Evolutionary conservation across 2,113 vertebrate genomes (phyloP), one percentile per base, ranked within the genome.

Genomic region (Uropsilus gracilis): DNA sequence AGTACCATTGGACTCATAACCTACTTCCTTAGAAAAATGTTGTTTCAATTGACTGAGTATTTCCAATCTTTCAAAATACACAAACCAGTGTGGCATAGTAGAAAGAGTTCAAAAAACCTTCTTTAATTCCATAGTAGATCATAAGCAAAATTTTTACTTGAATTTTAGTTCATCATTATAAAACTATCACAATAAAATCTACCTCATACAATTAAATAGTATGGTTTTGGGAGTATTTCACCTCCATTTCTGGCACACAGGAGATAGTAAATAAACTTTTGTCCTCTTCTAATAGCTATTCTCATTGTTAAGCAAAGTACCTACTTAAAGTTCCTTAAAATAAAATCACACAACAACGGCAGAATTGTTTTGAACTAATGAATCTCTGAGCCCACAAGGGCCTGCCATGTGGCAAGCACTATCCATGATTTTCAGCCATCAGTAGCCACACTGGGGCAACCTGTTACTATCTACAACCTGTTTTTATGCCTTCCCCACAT

Each of bases 281-380:
- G n/a, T 77, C 55, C 44, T 90, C 91, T 87, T 82, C 55, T 89
- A 94, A 84, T 53, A 93, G 61, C 77, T 81, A 53, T 37, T 59
- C 94, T 86, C 88, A 48, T 68, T 83, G 53, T 93, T 95, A 90
- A 85, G 28, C 30, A 71, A 80, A 8, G 42, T 90, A 68, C 8
- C 24, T 91, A 80, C 75, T 94, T 90, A 80, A 96, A 87, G 46
- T 32, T 22, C 32, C 32, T 94, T 95, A 53, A 85, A 69, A 77
- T 22, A 72, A 96, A 94, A 82, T 78, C 57, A 86, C 34, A 48
- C 37, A 77, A 57, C 55, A 81, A 81, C 66, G 32, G 37, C 22
- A 42, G 61, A 64, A 14, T 57, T 66, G 30, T 72, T 84, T 85
- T 77, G 39, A 78, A 30, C 28, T 78, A 73, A 78, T 82, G 50